phyloP scores from a whole-genome alignment of 1,140 invertebrate genomes.

The Varroa destructor region DNA sequence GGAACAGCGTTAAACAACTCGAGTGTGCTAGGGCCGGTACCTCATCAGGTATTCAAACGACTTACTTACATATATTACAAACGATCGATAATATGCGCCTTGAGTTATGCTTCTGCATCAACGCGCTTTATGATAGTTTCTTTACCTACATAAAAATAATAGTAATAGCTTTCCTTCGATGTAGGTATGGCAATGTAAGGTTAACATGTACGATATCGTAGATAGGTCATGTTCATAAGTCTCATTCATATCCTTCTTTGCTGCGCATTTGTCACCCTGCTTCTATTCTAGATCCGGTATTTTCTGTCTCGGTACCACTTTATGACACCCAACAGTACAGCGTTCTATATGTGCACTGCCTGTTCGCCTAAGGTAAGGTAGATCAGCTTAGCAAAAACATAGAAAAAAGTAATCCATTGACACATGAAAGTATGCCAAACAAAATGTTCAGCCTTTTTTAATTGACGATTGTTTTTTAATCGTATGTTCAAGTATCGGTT shows the following conservation, averaged over 20 bases:
- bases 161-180: too few species aligned
- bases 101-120: too few species aligned
- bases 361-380: slow-evolving; percentile 54
- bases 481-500: too few species aligned
- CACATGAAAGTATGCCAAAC: too few species aligned
- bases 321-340: slow-evolving; percentile 61
- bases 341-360: slow-evolving; percentile 79
- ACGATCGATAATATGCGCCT: too few species aligned
- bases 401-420: background rate
- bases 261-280: background rate
- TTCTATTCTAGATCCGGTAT: slow-evolving; percentile 56
- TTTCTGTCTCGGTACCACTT: slow-evolving; percentile 67
- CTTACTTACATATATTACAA: too few species aligned
- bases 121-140: too few species aligned
- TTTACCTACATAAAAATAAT: too few species aligned
- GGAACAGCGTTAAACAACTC: too few species aligned
- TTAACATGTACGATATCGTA: background rate
- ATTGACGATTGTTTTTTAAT: too few species aligned
- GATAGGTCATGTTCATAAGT: slow-evolving; percentile 2
- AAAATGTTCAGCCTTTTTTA: too few species aligned
- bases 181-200: background rate
- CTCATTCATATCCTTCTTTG: background rate
- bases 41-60: background rate
- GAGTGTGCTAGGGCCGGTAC: background rate
- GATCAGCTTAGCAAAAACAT: background rate